These are phyloP conservation scores for Lycia hirtaria DNA, from an alignment of 2,888 invertebrate genomes.

Conservation along the genomic window DNA sequence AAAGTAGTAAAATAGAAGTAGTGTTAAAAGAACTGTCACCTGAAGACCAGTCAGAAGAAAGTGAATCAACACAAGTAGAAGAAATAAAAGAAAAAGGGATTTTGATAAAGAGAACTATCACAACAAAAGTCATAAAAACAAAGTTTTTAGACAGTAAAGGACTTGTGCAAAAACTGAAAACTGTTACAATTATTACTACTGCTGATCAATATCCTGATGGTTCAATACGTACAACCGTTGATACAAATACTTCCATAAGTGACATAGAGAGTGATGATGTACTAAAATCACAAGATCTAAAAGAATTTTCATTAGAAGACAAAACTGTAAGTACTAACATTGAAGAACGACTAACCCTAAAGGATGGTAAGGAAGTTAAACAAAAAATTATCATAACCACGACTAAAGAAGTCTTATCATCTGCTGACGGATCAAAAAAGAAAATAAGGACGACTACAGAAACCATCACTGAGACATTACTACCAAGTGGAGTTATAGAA, in stretches of 20 bases:
- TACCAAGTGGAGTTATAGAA: constrained; percentile 70
- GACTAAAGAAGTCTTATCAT: constrained; percentile 68
- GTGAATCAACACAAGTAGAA: constrained; percentile 49
- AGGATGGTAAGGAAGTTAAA: constrained; percentile 62
- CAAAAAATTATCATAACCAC: constrained; percentile 73
- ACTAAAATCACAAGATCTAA: constrained; percentile 47
- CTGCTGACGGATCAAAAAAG: constrained; percentile 58
- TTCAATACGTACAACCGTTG: constrained; percentile 60
- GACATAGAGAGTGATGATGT: constrained; percentile 58
- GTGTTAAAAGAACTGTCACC: constrained; percentile 50
- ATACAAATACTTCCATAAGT: constrained; percentile 66
- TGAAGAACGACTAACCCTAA: constrained; percentile 54
- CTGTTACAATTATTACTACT: constrained; percentile 64
- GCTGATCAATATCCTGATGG: constrained; percentile 72
- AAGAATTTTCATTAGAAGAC: constrained; percentile 60
- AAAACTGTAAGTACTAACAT: constrained; percentile 65
- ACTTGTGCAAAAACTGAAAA: constrained; percentile 60
- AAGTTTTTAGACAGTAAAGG: constrained; percentile 59
- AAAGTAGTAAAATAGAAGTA: constrained; percentile 47
- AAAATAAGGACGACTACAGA: constrained; percentile 72
- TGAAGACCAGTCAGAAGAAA: constrained; percentile 55
- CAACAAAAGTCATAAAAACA: constrained; percentile 62
- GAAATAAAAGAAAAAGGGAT: constrained; percentile 58
- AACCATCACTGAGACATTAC: constrained; percentile 66
- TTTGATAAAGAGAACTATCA: constrained; percentile 57